Conservation (phyloP, 92 coral and sea anemone genomes). For the Meandrina meandrites region DNA sequence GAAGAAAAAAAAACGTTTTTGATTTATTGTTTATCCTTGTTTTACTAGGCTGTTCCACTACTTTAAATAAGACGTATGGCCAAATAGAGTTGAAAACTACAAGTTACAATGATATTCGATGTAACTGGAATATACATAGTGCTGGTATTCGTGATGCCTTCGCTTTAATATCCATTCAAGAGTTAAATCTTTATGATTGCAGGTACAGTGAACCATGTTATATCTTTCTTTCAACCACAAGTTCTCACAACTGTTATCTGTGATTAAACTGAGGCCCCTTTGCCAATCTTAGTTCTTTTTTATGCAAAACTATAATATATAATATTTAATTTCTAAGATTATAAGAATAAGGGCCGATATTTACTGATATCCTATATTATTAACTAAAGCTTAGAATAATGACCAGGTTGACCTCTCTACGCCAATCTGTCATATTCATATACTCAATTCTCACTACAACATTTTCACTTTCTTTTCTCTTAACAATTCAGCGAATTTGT, state of each 20-base stretch:
- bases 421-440: too few species aligned
- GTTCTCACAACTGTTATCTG: background rate
- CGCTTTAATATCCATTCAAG: background rate
- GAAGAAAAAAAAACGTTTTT: too few species aligned
- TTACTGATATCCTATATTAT: too few species aligned
- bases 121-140: background rate
- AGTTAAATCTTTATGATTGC: background rate
- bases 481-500: background rate
- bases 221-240: too few species aligned
- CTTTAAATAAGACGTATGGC: background rate
- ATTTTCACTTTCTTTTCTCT: too few species aligned
- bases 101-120: background rate
- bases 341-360: too few species aligned
- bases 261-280: background rate
- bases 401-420: too few species aligned
- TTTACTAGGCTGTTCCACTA: background rate
- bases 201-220: background rate
- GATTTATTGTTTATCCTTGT: background rate
- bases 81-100: background rate
- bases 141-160: background rate
- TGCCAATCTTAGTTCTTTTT: background rate
- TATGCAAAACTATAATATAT: too few species aligned
- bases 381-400: too few species aligned
- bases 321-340: too few species aligned
- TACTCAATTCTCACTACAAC: too few species aligned